Evolutionary conservation across 1,140 invertebrate species (phyloP).

Genomic region (Leptoteleia sp.): DNA sequence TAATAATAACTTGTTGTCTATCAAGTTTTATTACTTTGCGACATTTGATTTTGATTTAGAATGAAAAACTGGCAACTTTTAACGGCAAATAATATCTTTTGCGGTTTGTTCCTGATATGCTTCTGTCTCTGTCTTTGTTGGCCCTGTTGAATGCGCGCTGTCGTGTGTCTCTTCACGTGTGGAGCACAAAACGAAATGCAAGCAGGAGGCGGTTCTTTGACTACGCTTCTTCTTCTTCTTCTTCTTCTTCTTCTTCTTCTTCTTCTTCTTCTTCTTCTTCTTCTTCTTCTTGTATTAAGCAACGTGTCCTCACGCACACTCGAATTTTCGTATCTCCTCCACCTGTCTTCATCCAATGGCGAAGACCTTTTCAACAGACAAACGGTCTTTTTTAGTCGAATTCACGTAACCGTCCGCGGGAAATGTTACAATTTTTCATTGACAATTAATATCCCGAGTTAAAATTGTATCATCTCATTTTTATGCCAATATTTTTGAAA

Average conservation of each 20-base stretch:
- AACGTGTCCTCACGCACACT: slow-evolving; percentile 58
- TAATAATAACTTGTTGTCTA: too few species aligned
- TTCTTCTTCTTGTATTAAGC: slow-evolving; percentile 55
- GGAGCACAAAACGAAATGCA: slow-evolving; percentile 58
- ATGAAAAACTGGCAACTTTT: neutral
- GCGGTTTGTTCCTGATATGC: slow-evolving; percentile 23
- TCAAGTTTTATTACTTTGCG: too few species aligned
- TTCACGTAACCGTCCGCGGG: neutral
- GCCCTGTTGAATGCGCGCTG: slow-evolving; percentile 15
- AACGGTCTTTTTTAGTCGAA: slow-evolving; percentile 31
- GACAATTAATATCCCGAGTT: too few species aligned
- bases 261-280: too few species aligned
- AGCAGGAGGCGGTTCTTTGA: slow-evolving; percentile 58
- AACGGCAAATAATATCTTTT: slow-evolving; percentile 10
- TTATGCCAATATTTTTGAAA: too few species aligned
- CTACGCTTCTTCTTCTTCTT: slow-evolving; percentile 59
- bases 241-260: too few species aligned
- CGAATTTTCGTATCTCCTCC: slow-evolving; percentile 54
- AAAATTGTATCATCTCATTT: too few species aligned
- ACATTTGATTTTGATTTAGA: too few species aligned
- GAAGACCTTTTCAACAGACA: slow-evolving; percentile 23
- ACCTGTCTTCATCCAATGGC: slow-evolving; percentile 45
- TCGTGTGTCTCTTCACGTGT: slow-evolving; percentile 35
- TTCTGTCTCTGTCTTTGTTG: slow-evolving; percentile 34
- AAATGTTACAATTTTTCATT: slow-evolving; percentile 15